Conservation (phyloP, 2,113 vertebrate genomes). For the Vulpes lagopus region DNA sequence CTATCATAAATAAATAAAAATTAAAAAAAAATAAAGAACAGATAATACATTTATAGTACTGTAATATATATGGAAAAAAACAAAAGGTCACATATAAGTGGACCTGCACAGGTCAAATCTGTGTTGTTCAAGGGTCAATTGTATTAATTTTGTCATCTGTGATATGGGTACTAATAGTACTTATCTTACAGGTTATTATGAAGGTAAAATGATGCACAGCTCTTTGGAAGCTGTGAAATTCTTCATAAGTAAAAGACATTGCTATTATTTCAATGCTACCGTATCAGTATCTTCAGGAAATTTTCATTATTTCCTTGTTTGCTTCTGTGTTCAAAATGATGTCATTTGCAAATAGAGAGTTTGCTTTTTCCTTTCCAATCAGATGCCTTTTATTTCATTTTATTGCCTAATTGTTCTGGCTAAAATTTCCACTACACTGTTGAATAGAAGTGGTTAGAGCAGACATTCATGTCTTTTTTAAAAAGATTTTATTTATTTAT, state of each 20-base stretch:
- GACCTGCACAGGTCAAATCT: not conserved
- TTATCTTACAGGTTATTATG: not conserved
- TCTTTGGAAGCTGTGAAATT: slow-evolving; percentile 13
- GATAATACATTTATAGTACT: not conserved
- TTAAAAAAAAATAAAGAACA: not conserved
- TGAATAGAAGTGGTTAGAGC: too few species aligned
- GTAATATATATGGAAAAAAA: not conserved
- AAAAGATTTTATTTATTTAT: not conserved
- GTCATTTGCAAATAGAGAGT: not conserved
- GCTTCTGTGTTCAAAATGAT: not conserved
- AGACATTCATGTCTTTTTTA: not conserved
- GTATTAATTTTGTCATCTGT: slow-evolving; percentile 24
- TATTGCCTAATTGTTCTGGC: not conserved
- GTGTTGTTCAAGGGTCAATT: not conserved
- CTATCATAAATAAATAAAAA: too few species aligned
- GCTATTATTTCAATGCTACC: slow-evolving; percentile 15
- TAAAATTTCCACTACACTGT: too few species aligned
- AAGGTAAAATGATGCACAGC: not conserved
- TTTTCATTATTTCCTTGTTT: slow-evolving; percentile 58
- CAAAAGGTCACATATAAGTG: not conserved
- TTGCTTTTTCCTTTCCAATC: not conserved
- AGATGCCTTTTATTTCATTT: not conserved
- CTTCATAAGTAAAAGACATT: not conserved
- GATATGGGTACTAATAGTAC: not conserved
- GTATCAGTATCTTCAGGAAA: slow-evolving; percentile 18